phyloP scores from a whole-genome alignment of 2,113 vertebrate genomes.

The Pungitius pungitius region DNA sequence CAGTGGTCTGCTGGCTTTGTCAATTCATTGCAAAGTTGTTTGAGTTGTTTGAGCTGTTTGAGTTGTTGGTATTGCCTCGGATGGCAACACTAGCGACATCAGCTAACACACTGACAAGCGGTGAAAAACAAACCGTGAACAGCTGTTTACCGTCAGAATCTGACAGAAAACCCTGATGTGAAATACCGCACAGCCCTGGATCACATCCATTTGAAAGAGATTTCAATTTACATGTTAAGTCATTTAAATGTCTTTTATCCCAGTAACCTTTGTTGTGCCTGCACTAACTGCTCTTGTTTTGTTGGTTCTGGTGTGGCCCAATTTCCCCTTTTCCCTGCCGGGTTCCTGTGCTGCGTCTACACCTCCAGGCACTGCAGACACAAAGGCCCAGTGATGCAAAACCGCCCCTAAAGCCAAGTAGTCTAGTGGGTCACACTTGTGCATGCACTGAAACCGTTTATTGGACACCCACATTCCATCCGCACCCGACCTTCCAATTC shows the following conservation, averaged over 20 bases:
- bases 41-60: too few relatives aligned
- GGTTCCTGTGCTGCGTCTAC: slow-evolving; percentile 3
- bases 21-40: too few relatives aligned
- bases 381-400: slow-evolving; percentile 35
- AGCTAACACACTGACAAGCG: too few relatives aligned
- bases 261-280: background rate
- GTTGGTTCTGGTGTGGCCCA: background rate
- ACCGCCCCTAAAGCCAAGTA: slow-evolving; percentile 10
- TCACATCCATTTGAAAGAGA: background rate
- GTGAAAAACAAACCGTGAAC: too few relatives aligned
- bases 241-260: background rate
- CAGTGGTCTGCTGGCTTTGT: too few relatives aligned
- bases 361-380: slow-evolving; percentile 41
- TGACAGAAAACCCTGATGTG: too few relatives aligned
- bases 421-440: slow-evolving; percentile 40
- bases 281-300: slow-evolving; percentile 9
- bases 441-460: slow-evolving; percentile 8
- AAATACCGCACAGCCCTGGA: too few relatives aligned
- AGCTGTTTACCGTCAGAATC: too few relatives aligned
- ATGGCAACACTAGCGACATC: too few relatives aligned
- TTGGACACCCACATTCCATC: slow-evolving; percentile 19
- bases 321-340: slow-evolving; percentile 6
- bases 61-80: too few relatives aligned
- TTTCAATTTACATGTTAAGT: slow-evolving; percentile 3
- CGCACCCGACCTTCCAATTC: background rate